These are phyloP conservation scores for Antedon bifida DNA, from an alignment of 35 echinoderm and acorn worm species.

Conservation along the genomic window DNA sequence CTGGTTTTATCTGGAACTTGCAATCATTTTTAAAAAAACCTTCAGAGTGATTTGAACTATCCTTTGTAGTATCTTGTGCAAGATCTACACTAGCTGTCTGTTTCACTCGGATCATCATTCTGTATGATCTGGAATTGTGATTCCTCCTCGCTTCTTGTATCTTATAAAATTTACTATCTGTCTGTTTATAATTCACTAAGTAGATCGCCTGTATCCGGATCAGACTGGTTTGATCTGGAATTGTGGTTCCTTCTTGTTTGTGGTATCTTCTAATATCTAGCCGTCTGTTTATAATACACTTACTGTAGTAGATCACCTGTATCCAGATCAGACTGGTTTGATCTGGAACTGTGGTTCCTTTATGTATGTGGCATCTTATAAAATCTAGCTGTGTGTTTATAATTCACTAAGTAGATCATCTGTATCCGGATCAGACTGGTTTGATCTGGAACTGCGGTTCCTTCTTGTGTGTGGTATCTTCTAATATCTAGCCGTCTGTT, in stretches of 20 bases:
- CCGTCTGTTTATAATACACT: neutral
- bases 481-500: neutral
- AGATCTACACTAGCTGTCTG: too few relatives aligned
- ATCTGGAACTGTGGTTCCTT: too few relatives aligned
- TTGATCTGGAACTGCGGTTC: neutral
- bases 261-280: too few relatives aligned
- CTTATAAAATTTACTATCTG: too few relatives aligned
- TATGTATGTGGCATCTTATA: too few relatives aligned
- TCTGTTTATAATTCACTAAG: neutral
- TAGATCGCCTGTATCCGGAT: neutral
- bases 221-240: neutral
- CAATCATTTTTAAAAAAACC: too few relatives aligned
- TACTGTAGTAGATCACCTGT: neutral
- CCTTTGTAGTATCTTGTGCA: too few relatives aligned
- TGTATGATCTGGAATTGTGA: neutral
- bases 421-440: neutral
- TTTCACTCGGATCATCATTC: neutral
- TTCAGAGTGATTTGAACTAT: too few relatives aligned
- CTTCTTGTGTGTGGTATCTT: neutral
- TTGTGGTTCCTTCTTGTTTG: too few relatives aligned
- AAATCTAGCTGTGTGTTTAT: too few relatives aligned
- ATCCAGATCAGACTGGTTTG: neutral
- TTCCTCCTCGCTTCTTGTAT: too few relatives aligned
- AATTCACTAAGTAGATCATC: neutral
- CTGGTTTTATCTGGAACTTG: neutral